Base-by-base conservation (phyloP, 1,140 invertebrate genomes). In the Microvelia longipes region DNA sequence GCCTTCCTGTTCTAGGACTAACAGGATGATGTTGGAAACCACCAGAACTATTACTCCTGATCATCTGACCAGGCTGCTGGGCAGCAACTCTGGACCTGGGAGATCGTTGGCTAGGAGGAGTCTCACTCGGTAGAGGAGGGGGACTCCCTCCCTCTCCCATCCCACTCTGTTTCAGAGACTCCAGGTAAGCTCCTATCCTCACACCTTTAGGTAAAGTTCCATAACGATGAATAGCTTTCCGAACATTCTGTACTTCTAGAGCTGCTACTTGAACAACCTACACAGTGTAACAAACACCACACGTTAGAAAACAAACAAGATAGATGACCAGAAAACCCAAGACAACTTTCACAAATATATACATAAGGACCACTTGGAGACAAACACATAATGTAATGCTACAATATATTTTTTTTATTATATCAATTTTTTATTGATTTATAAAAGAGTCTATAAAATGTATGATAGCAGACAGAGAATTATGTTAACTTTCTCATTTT, bases 181-280 rank as follows among this genome's bases (percentile, higher is more conserved):
- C 94, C 19, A 98, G 81, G 79, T 95, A 98, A 0, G 94, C 94
- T 14, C 94, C 94, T 74, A 98, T 98, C 30, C 95, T 84, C 15
- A 93, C 92, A 66, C 92, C 93, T 81, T 98, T 99, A 0, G 96
- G 96, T 70, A 95, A 77, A 14, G 96, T 98, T 2, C 96, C 96
- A 78, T 97, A 98, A n/a, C 93, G 86, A 80, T 94, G 96, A 69
- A 97, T 96, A 2, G 94, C 94, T 73, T 93, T 87, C 76, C 95
- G 92, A 68, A 98, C 94, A 83, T 98, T 98, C 80, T 96, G 92
- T 73, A 96, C 94, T 82, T 98, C 95, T 71, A 98, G 82, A 19
- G 94, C 91, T 72, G 91, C 92, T 68, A 95, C 90, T 69, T 83
- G 82, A 25, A 90, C 86, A 73, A 85, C 83, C 80, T 85, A 80